These are phyloP conservation scores for Ptychadena robeensis DNA, from an alignment of 2,797 vertebrate genomes.

Conservation along the genomic window DNA sequence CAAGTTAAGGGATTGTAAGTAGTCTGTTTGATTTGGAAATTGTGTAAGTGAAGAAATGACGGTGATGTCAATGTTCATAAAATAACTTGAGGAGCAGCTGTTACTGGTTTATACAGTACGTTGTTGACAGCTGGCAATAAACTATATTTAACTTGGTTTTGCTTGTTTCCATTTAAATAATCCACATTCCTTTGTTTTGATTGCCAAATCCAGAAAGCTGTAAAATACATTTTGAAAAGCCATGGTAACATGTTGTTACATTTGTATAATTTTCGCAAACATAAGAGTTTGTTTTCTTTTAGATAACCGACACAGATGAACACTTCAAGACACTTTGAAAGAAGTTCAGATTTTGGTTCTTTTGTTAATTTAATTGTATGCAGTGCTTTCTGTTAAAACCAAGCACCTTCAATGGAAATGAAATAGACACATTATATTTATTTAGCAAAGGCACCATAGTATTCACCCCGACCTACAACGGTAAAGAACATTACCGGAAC, in stretches of 20 bases:
- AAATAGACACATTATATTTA: background rate
- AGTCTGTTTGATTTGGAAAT: background rate
- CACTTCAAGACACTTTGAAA: background rate
- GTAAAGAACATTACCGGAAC: too few species aligned
- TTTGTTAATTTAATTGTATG: background rate
- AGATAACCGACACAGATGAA: background rate
- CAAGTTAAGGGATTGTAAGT: background rate
- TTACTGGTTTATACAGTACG: conserved; percentile 35
- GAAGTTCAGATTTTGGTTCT: background rate
- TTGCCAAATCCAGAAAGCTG: background rate
- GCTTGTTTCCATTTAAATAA: conserved; percentile 22
- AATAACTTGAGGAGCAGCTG: conserved; percentile 21
- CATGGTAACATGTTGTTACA: background rate
- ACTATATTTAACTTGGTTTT: conserved; percentile 47
- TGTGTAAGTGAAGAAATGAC: conserved; percentile 6
- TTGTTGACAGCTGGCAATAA: conserved; percentile 49
- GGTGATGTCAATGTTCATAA: conserved; percentile 17
- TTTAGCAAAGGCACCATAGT: too few species aligned
- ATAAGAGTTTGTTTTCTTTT: background rate
- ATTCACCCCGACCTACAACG: too few species aligned
- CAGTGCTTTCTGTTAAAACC: background rate
- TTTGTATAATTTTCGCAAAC: background rate
- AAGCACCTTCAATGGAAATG: background rate
- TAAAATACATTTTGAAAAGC: conserved; percentile 35
- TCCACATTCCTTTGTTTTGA: background rate